Percentiles rank a stretch among this genome's conserved stretches.
Evolutionary conservation across 1,140 invertebrate species (phyloP).

Genomic region (Holotrichia oblita): DNA sequence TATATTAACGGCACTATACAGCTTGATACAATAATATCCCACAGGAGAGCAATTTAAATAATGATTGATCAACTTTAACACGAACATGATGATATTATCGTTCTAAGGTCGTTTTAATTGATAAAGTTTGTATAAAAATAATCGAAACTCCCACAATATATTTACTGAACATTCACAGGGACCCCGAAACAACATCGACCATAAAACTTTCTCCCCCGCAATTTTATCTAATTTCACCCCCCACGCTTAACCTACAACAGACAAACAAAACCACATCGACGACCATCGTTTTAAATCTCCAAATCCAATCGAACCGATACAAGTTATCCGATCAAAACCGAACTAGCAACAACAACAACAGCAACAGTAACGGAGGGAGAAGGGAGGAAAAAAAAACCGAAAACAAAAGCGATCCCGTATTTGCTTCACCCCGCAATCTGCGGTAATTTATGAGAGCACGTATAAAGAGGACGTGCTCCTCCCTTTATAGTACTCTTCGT

Average conservation of each 20-base stretch:
- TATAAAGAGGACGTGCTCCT: neutral
- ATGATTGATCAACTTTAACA: too few species aligned
- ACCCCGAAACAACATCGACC: neutral
- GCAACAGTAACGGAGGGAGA: too few species aligned
- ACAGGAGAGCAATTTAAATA: too few species aligned
- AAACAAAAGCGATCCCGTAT: neutral
- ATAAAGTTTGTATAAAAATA: too few species aligned
- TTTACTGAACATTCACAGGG: too few species aligned
- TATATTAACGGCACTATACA: too few species aligned
- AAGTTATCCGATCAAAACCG: neutral
- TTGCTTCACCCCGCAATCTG: neutral
- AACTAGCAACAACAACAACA: too few species aligned
- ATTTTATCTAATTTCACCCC: neutral
- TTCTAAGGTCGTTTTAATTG: too few species aligned
- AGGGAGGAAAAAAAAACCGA: neutral
- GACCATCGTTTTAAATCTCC: neutral
- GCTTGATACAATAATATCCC: too few species aligned
- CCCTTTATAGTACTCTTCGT: neutral
- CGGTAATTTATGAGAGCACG: constrained; percentile 18
- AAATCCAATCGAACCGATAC: neutral
- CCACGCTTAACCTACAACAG: neutral
- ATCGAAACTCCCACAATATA: too few species aligned
- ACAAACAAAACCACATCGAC: neutral
- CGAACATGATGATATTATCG: too few species aligned
- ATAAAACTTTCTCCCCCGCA: neutral